Evolutionary conservation across 2,113 vertebrate genomes (phyloP), one percentile per base, ranked within the genome.

Genomic region (Raja brachyura): DNA sequence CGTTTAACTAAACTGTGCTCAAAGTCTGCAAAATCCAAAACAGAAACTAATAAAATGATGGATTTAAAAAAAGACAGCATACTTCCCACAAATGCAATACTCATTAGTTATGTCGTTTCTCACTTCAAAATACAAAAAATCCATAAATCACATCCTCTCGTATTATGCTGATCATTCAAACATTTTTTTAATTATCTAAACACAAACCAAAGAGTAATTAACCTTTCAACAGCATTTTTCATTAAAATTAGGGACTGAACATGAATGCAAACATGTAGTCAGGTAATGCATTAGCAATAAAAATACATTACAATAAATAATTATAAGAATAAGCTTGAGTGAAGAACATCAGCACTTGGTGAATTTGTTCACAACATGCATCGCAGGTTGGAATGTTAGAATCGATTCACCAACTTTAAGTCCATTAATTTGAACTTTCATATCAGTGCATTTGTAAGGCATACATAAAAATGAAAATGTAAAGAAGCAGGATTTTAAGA

Each of bases 81-180:
- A 11, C 2, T 48, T 25, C 39, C 73, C 31, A 54, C 22, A 20
- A 48, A 31, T 73, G 90, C 90, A 73, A 20, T 25, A 9, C 66
- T 70, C 66, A 92, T 54, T 39, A 39, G 39, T 73, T 92, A 73
- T 13, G 33, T 63, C 70, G 20, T 33, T 13, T 90, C 63, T 90
- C 88, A 90, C 63, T 90, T 90, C 33, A 90, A 33, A 68, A 9
- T 22, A 68, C 73, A 68, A 92, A 92, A 92, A 90, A 66, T 90
- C 63, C 70, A 92, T 88, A 86, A 13, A 13, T 88, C 83, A 63
- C 59, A 63, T 88, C 61, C 54, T 25, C 28, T 92, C 2, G 16
- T 54, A 48, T 25, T 61, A 70, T 73, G 1, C 39, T 73, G 66
- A 39, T 73, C 48, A 92, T 28, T 73, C 31, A 48, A 70, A 10